Conservation (phyloP, 1,140 invertebrate species). For the Leptinotarsa texana region DNA sequence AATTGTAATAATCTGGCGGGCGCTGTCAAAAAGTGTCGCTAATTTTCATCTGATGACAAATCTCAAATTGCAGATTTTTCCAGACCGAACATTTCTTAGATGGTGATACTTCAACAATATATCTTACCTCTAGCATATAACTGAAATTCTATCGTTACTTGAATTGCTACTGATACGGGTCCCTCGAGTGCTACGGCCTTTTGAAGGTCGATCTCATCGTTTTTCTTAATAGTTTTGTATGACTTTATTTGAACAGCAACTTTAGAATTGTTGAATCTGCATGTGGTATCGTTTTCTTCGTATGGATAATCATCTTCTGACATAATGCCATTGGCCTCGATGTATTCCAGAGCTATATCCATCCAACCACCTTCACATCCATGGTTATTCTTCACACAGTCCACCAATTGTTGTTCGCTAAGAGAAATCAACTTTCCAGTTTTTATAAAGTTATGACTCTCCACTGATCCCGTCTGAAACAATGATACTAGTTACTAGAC, state of each 20-base stretch:
- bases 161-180: neutral
- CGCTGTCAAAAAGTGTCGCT: too few relatives aligned
- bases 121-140: too few relatives aligned
- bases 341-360: slow-evolving; percentile 5
- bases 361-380: slow-evolving; percentile 21
- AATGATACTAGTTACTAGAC: neutral
- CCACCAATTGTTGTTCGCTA: slow-evolving; percentile 42
- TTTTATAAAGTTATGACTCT: slow-evolving; percentile 9
- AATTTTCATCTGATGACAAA: too few relatives aligned
- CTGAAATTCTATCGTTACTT: too few relatives aligned
- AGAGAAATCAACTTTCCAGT: neutral
- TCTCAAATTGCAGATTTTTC: too few relatives aligned
- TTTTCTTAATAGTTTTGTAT: neutral
- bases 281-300: neutral
- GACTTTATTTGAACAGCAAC: neutral
- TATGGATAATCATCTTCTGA: slow-evolving; percentile 21
- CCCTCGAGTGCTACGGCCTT: neutral
- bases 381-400: neutral
- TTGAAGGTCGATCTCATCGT: neutral
- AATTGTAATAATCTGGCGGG: too few relatives aligned
- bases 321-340: slow-evolving; percentile 6
- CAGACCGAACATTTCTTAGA: too few relatives aligned
- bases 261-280: slow-evolving; percentile 24
- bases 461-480: slow-evolving; percentile 19
- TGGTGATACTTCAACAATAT: too few relatives aligned